Percentiles rank a stretch among this genome's conserved stretches.
These are phyloP conservation scores for Rhinatrema bivittatum DNA, from an alignment of 2,797 vertebrate species.

Conservation along the genomic window DNA sequence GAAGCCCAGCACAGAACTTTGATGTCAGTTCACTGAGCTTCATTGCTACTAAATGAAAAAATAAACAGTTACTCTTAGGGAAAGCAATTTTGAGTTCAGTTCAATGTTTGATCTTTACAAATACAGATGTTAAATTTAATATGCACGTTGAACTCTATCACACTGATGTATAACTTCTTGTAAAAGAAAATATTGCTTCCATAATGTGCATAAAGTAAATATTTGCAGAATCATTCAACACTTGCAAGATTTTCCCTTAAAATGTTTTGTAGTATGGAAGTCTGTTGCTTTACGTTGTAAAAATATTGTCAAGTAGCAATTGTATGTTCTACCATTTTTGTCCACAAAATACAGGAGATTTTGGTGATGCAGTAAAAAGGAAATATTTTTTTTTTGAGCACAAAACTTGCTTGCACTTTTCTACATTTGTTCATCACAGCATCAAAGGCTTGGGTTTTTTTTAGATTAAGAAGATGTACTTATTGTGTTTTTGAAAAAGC, in stretches of 20 bases:
- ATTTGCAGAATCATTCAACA: slow-evolving; percentile 36
- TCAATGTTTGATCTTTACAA: slow-evolving; percentile 13
- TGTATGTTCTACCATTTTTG: slow-evolving; percentile 27
- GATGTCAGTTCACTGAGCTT: slow-evolving; percentile 2
- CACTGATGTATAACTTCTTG: slow-evolving; percentile 42
- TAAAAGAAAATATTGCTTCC: slow-evolving; percentile 43
- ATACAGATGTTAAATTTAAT: slow-evolving; percentile 18
- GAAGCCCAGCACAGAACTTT: no score
- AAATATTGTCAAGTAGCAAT: slow-evolving; percentile 32
- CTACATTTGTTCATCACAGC: slow-evolving; percentile 32
- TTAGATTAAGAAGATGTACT: slow-evolving; percentile 7
- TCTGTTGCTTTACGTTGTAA: slow-evolving; percentile 38
- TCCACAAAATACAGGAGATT: no score
- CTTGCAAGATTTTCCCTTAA: slow-evolving; percentile 43
- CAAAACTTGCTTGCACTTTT: slow-evolving; percentile 38
- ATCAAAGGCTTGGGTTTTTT: slow-evolving; percentile 21
- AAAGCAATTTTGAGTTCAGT: no score
- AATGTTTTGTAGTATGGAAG: slow-evolving; percentile 31
- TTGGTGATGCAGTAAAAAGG: no score
- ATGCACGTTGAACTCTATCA: slow-evolving; percentile 27
- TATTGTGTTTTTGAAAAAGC: no score
- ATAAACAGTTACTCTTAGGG: no score
- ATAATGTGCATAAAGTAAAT: slow-evolving; percentile 36
- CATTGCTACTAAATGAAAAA: slow-evolving; percentile 3
- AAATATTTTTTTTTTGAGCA: slow-evolving; percentile 30